These are phyloP conservation scores for Microctonus brassicae DNA, from an alignment of 2,888 invertebrate species.

Conservation along the genomic window DNA sequence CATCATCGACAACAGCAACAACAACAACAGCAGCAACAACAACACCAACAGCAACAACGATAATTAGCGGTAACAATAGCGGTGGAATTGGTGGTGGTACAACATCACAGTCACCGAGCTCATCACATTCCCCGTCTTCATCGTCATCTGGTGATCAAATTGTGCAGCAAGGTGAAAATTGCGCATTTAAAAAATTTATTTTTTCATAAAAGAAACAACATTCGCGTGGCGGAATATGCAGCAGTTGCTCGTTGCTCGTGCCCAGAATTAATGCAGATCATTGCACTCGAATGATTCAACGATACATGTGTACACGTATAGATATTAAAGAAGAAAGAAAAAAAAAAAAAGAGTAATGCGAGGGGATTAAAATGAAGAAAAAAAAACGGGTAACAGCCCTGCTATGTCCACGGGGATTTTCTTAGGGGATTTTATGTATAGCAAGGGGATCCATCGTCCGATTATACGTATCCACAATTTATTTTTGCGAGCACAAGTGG, in stretches of 20 bases:
- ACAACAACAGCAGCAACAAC: too few relatives aligned
- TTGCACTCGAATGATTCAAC: slow-evolving; percentile 16
- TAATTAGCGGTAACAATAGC: too few relatives aligned
- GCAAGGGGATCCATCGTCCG: neutral
- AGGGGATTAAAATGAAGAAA: slow-evolving; percentile 10
- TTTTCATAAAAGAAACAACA: neutral
- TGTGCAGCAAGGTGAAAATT: slow-evolving; percentile 50
- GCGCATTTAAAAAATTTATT: neutral
- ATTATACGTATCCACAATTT: neutral
- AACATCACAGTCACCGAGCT: slow-evolving; percentile 49
- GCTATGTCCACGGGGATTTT: slow-evolving; percentile 3
- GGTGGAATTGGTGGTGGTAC: neutral
- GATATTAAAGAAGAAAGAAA: too few relatives aligned
- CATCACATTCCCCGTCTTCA: slow-evolving; percentile 49
- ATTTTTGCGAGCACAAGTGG: slow-evolving; percentile 4
- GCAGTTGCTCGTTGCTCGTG: slow-evolving; percentile 12
- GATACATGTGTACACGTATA: too few relatives aligned
- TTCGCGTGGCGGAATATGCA: slow-evolving; percentile 18
- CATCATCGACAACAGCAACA: neutral
- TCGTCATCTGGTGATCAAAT: slow-evolving; percentile 48
- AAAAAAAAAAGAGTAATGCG: neutral
- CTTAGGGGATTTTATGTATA: neutral
- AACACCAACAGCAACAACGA: too few relatives aligned
- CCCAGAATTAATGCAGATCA: slow-evolving; percentile 30
- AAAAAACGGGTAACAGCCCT: neutral